These are phyloP conservation scores for Cyaniris semiargus DNA, from an alignment of 2,888 invertebrate species.

Conservation along the genomic window DNA sequence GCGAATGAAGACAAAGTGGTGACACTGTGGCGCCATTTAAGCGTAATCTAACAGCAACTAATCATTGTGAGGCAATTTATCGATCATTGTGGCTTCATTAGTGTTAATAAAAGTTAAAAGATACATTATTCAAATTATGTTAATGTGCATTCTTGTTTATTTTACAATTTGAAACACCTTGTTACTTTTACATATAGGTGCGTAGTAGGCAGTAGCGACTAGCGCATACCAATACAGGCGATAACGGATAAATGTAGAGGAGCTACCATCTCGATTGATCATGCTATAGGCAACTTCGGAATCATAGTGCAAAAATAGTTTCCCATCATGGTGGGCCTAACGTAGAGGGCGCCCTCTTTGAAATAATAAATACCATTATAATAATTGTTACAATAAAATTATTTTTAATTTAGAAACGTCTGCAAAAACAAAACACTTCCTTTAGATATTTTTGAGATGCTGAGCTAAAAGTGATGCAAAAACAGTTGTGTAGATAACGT, in stretches of 20 bases:
- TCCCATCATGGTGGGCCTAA: no score
- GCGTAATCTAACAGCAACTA: conserved; percentile 3
- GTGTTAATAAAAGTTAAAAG: background rate
- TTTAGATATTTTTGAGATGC: background rate
- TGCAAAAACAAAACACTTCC: background rate
- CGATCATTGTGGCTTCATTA: background rate
- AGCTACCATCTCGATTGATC: no score
- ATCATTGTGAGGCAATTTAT: conserved; percentile 6
- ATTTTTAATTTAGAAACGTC: background rate
- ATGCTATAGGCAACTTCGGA: no score
- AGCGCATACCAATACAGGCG: no score
- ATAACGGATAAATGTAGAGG: no score
- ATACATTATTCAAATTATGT: background rate
- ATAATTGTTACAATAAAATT: background rate
- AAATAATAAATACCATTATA: no score
- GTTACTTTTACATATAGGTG: no score
- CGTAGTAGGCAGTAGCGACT: no score
- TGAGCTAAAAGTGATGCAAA: conserved; percentile 2
- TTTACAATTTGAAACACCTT: no score
- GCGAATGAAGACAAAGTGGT: conserved; percentile 16
- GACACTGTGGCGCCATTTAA: conserved; percentile 15
- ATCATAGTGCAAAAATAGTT: no score
- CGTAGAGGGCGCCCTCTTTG: no score
- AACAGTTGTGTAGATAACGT: conserved; percentile 20
- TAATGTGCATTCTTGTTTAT: background rate